Evolutionary conservation across 1,140 invertebrate genomes (phyloP).

Genomic region (Mactra quadrangularis): DNA sequence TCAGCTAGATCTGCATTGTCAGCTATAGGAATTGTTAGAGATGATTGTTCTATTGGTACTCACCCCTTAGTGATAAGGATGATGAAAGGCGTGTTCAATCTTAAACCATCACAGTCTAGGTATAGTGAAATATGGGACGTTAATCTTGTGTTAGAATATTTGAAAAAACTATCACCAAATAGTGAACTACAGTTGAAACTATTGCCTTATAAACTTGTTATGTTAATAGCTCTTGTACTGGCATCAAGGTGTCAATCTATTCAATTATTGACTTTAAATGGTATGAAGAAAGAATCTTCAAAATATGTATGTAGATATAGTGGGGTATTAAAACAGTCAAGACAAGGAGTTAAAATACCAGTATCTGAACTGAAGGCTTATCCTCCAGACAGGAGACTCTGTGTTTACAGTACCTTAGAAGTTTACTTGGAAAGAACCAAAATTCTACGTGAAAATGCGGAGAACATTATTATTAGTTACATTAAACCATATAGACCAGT

Average conservation of each 20-base stretch:
- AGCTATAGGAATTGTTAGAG: neutral
- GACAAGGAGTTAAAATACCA: neutral
- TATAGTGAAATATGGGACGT: constrained; percentile 59
- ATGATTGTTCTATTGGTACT: constrained; percentile 8
- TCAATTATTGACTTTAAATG: no score
- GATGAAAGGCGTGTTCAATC: constrained; percentile 57
- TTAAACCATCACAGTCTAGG: constrained; percentile 24
- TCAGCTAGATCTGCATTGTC: constrained; percentile 55
- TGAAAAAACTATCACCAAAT: neutral
- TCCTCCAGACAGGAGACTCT: no score
- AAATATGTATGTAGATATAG: no score
- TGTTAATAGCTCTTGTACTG: constrained; percentile 43
- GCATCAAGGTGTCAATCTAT: no score
- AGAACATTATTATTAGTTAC: no score
- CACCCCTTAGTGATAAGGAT: no score
- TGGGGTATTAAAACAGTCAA: constrained; percentile 25
- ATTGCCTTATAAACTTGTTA: constrained; percentile 49
- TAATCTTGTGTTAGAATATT: constrained; percentile 39
- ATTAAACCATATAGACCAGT: no score
- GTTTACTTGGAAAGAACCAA: no score
- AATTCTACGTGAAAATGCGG: no score
- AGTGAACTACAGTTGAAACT: constrained; percentile 23
- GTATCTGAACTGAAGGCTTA: neutral
- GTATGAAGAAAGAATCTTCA: no score
- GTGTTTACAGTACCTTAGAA: no score